Evolutionary conservation across 2,888 invertebrate species (phyloP), one percentile per base, ranked within the genome.

Genomic region (Erpobdella octoculata): DNA sequence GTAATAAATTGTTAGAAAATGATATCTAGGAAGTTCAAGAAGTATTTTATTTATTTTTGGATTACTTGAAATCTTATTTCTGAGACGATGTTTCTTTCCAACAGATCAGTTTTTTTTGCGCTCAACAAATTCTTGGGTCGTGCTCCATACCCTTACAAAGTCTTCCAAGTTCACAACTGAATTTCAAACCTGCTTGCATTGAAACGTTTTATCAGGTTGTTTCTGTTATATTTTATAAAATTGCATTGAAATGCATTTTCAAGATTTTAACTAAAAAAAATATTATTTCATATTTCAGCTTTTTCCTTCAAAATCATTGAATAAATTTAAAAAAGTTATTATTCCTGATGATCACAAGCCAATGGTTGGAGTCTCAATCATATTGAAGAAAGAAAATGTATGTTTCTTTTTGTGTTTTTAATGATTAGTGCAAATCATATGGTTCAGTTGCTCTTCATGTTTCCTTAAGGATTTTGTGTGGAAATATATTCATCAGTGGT

Each of bases 101-200:
- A 33, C 74, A 83, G 82, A 75, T 83, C 12, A 82, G 83, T 73
- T 74, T 83, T 70, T 83, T 83, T 74, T 80, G 81, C 77, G 82
- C 81, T 1, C 82, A 83, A 71, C 81, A 81, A 75, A 82, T 82
- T 15, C 76, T 83, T 6, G 83, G 83, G 0, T 79, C 78, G 59
- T 78, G 80, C 74, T 80, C 80, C 37, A 78, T 83, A 33, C 78
- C 81, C 0, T 75, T 83, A 2, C 77, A 75, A 15, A 74, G 77
- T 15, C 76, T 83, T 48, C 72, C 83, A 73, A 81, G 81, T 72
- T 81, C 81, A 66, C 81, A 82, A 66, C 81, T 82, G 69, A 81
- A 78, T 76, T 81, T 81, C 81, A 80, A 79, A 70, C 82, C 83
- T 53, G 80, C 81, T 21, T 76, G 78, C 15, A 75, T 82, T 9